Evolutionary conservation across 2,888 invertebrate species (phyloP).

Genomic region (Sylvicola cinctus): DNA sequence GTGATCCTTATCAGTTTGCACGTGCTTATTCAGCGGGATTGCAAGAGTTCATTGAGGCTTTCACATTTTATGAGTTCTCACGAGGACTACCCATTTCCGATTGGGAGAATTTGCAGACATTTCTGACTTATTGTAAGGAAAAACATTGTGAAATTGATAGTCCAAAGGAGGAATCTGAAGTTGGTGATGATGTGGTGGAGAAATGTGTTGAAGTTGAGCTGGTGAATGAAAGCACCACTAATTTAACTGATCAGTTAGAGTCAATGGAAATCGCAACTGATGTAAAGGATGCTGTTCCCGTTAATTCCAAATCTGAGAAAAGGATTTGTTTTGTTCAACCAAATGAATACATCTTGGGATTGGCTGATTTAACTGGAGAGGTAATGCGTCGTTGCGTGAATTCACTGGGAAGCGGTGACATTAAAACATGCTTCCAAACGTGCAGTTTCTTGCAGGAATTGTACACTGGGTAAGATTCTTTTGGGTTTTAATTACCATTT

Average conservation of each 20-base stretch:
- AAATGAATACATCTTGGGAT: conserved; percentile 45
- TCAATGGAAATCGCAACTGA: background rate
- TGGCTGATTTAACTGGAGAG: conserved; percentile 78
- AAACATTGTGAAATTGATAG: conserved; percentile 1
- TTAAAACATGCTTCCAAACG: conserved; percentile 44
- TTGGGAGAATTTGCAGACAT: conserved; percentile 33
- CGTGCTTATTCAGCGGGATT: conserved; percentile 42
- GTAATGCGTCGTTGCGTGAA: conserved; percentile 77
- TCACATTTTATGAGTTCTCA: conserved; percentile 54
- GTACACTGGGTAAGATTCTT: conserved; percentile 16
- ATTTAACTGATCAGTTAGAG: background rate
- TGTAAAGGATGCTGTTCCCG: background rate
- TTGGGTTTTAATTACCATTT: background rate
- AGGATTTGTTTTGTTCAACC: conserved; percentile 24
- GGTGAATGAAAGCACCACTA: background rate
- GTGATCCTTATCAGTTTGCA: conserved; percentile 47
- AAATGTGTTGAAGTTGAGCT: no score
- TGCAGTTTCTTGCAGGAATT: conserved; percentile 45
- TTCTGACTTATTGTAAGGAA: conserved; percentile 26
- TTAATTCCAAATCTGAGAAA: background rate
- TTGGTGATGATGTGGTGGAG: conserved; percentile 3
- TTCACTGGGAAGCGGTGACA: conserved; percentile 54
- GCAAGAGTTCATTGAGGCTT: conserved; percentile 73
- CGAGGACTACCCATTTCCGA: conserved; percentile 33
- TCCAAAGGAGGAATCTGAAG: conserved; percentile 1